phyloP scores from a whole-genome alignment of 1,140 invertebrate species.

The Drosophila repleta region DNA sequence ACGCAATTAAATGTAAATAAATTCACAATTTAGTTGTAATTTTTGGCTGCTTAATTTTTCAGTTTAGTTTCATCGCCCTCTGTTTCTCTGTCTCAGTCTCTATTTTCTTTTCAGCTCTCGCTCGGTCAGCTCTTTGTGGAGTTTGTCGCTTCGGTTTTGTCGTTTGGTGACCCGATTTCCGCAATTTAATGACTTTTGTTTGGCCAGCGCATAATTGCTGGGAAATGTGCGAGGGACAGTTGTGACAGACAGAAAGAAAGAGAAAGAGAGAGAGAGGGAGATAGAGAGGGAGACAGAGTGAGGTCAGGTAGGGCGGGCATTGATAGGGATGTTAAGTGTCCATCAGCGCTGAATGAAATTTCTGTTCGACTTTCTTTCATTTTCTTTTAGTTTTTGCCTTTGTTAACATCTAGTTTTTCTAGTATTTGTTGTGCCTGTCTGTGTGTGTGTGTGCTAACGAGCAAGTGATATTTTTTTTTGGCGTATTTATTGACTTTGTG shows the following conservation, averaged over 20 bases:
- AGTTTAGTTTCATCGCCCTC: slow-evolving; percentile 35
- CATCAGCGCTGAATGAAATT: slow-evolving; percentile 57
- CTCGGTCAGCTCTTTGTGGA: slow-evolving; percentile 11
- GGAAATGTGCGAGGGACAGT: slow-evolving; percentile 50
- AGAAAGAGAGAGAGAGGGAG: background rate
- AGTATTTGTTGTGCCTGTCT: slow-evolving; percentile 12
- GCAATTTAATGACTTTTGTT: slow-evolving; percentile 81
- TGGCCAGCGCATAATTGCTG: slow-evolving; percentile 77
- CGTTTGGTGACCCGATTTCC: slow-evolving; percentile 79
- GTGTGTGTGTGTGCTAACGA: slow-evolving; percentile 56
- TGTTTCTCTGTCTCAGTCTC: slow-evolving; percentile 4
- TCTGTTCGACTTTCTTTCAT: slow-evolving; percentile 64
- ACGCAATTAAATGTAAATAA: slow-evolving; percentile 81
- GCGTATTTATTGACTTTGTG: slow-evolving; percentile 79
- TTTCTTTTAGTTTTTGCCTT: slow-evolving; percentile 56
- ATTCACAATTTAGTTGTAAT: slow-evolving; percentile 78
- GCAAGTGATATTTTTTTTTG: slow-evolving; percentile 75
- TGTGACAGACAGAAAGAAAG: slow-evolving; percentile 2
- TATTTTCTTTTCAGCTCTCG: slow-evolving; percentile 13
- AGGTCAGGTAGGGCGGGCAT: slow-evolving; percentile 25
- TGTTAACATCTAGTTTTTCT: slow-evolving; percentile 43
- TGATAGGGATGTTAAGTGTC: slow-evolving; percentile 43
- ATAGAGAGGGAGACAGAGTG: slow-evolving; percentile 11
- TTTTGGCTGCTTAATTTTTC: slow-evolving; percentile 47
- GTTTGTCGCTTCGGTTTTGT: slow-evolving; percentile 38